These are phyloP conservation scores for Malacoctenus gilli DNA, from an alignment of 2,797 vertebrate genomes.

Conservation along the genomic window DNA sequence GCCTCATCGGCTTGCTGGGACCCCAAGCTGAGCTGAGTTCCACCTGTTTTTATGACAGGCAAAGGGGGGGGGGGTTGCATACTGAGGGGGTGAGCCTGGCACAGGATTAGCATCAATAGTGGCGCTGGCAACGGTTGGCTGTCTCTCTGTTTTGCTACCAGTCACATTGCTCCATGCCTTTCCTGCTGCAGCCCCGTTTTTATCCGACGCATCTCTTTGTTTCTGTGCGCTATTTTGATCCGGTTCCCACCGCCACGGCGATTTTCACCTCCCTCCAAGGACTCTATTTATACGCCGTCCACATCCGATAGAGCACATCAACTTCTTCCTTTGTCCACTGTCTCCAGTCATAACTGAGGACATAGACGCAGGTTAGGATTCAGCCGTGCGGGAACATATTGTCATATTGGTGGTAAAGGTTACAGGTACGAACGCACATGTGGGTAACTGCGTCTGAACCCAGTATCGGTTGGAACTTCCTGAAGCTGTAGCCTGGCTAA, in stretches of 20 bases:
- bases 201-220: slow-evolving; percentile 14
- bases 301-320: neutral
- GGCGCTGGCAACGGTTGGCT: slow-evolving; percentile 35
- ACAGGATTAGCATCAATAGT: slow-evolving; percentile 53
- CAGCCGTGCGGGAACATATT: too few relatives aligned
- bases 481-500: too few relatives aligned
- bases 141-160: slow-evolving; percentile 25
- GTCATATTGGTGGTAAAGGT: too few relatives aligned
- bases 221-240: slow-evolving; percentile 18
- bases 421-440: too few relatives aligned
- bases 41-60: slow-evolving; percentile 73
- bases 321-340: neutral
- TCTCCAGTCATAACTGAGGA: neutral
- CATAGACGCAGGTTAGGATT: neutral
- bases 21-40: slow-evolving; percentile 55
- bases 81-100: slow-evolving; percentile 33
- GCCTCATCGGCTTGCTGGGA: slow-evolving; percentile 46
- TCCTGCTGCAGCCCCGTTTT: slow-evolving; percentile 6
- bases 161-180: slow-evolving; percentile 20
- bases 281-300: neutral
- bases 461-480: too few relatives aligned
- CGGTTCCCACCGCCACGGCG: neutral
- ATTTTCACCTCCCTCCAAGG: slow-evolving; percentile 18
- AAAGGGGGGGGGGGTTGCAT: slow-evolving; percentile 1
- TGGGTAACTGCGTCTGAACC: too few relatives aligned